Evolutionary conservation across 2,113 vertebrate genomes (phyloP), one percentile per base, ranked within the genome.

Genomic region (Ivindomyrus marchei): DNA sequence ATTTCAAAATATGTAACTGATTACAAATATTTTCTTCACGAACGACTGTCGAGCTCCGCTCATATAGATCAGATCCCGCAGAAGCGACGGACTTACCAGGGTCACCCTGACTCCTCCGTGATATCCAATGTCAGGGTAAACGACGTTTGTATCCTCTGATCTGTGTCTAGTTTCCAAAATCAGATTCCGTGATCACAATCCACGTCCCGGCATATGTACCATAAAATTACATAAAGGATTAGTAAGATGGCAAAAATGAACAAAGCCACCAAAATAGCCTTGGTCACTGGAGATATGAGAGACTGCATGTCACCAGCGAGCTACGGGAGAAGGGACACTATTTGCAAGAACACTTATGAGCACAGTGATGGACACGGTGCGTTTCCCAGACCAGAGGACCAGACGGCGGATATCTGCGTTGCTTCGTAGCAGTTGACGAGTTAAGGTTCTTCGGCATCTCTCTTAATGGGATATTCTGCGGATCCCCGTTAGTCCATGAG

Each of bases 181-280:
- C 96, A 99, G 93, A 99, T 97, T 88, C 98, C 98, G 95, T 98
- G 98, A 92, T 98, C 98, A 93, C 98, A 99, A 95, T 99, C 98
- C 93, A 98, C 98, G 95, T 99, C 98, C 90, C 98, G 97, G 96
- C 98, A 99, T 94, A 99, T 99, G 96, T 99, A 99, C 98, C 98
- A 99, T 36, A 99, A 96, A 92, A 99, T 99, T 95, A 99, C 98
- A 94, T 99, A 99, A 83, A 99, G 97, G 94, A 99, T 99, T 92
- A 99, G 97, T 88, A 99, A 96, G 94, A 99, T 99, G 94, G 98
- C 98, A 95, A 99, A 98, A 95, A 99, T 98, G 95, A 99, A 99
- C 74, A 99, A 95, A 89, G 97, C 98, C 91, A 99, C 98, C 91
- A 99, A 96, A 93, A 99, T 96, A 91, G 98, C 98, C 96, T 98